These are phyloP conservation scores for Sisor rabdophorus DNA, from an alignment of 2,113 vertebrate species.

Conservation along the genomic window DNA sequence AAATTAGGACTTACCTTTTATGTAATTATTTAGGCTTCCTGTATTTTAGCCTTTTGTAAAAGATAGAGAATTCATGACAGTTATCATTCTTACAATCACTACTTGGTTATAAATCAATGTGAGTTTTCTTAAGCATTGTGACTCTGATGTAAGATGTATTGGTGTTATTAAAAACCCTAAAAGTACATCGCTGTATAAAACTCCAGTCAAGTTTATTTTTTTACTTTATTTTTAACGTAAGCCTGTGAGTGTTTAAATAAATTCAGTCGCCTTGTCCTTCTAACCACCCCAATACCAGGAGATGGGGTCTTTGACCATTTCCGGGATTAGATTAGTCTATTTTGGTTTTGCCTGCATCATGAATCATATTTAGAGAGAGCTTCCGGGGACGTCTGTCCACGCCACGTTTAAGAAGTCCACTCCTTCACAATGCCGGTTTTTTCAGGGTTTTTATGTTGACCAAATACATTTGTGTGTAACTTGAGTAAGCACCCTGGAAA, in stretches of 20 bases:
- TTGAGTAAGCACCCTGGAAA: conserved; percentile 48
- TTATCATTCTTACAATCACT: neutral
- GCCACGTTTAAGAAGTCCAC: conserved; percentile 32
- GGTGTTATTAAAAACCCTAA: neutral
- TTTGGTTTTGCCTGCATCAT: conserved; percentile 50
- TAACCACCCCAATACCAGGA: conserved; percentile 55
- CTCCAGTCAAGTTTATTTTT: neutral
- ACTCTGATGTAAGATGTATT: neutral
- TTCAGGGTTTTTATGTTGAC: conserved; percentile 50
- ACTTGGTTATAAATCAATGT: neutral
- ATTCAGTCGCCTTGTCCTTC: conserved; percentile 44
- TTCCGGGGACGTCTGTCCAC: conserved; percentile 46
- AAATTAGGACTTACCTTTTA: neutral
- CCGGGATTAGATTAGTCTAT: conserved; percentile 38
- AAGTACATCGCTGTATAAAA: neutral
- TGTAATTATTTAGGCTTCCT: neutral
- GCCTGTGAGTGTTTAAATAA: conserved; percentile 50
- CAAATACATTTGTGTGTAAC: conserved; percentile 54
- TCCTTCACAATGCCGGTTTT: conserved; percentile 44
- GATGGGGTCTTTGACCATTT: conserved; percentile 52
- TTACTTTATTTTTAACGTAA: conserved; percentile 57
- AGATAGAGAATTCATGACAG: neutral
- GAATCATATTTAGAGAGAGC: conserved; percentile 45
- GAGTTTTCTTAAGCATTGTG: neutral
- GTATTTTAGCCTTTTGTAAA: neutral